These are phyloP conservation scores for Hesperophylax magnus DNA, from an alignment of 1,140 invertebrate species.

Conservation along the genomic window DNA sequence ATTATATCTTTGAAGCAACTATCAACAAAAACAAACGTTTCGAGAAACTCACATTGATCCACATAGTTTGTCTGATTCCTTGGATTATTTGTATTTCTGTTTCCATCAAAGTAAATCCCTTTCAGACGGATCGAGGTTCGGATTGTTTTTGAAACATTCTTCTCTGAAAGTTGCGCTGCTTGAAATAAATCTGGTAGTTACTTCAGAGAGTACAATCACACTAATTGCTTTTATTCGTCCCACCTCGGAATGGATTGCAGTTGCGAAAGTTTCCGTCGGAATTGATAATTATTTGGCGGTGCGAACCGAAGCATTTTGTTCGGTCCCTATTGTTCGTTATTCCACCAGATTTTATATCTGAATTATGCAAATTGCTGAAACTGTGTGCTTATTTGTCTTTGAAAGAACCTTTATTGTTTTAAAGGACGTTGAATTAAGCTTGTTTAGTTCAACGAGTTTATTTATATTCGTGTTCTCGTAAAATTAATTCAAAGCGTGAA, in stretches of 20 bases:
- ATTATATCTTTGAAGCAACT: neutral
- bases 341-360: conserved; percentile 27
- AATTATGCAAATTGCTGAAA: conserved; percentile 34
- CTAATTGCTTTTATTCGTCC: conserved; percentile 42
- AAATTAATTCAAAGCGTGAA: conserved; percentile 7
- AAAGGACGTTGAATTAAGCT: conserved; percentile 15
- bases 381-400: conserved; percentile 35
- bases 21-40: neutral
- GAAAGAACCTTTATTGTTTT: conserved; percentile 36
- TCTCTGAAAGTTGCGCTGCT: conserved; percentile 11
- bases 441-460: conserved; percentile 20
- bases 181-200: conserved; percentile 36
- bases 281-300: conserved; percentile 38
- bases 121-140: neutral
- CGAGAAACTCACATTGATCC: conserved; percentile 10
- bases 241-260: conserved; percentile 19
- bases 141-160: conserved; percentile 41
- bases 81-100: conserved; percentile 28
- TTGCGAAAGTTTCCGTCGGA: conserved; percentile 27
- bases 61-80: conserved; percentile 15
- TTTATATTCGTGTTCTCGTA: neutral
- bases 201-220: conserved; percentile 23
- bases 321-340: conserved; percentile 24
- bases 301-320: conserved; percentile 25
- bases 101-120: conserved; percentile 15